phyloP scores from a whole-genome alignment of 2,888 invertebrate species.

The Tholera decimalis region DNA sequence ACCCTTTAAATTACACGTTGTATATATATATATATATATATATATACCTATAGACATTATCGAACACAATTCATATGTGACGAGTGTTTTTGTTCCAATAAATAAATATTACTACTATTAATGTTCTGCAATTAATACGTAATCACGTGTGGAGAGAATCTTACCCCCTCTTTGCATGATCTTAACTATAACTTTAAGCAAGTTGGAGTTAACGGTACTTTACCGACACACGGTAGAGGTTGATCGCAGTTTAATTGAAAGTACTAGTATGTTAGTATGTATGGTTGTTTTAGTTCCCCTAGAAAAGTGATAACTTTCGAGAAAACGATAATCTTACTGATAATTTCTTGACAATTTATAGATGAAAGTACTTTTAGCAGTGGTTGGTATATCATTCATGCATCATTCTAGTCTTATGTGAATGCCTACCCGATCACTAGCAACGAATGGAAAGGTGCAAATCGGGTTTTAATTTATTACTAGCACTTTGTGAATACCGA shows the following conservation, averaged over 20 bases:
- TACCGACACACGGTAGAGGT: conserved; percentile 12
- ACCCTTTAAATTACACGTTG: too few species aligned
- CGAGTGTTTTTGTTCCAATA: too few species aligned
- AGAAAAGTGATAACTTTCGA: neutral
- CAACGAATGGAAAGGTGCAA: conserved; percentile 20
- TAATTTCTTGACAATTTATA: neutral
- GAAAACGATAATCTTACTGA: neutral
- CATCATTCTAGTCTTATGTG: conserved; percentile 22
- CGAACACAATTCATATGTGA: too few species aligned
- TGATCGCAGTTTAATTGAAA: too few species aligned
- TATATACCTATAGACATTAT: too few species aligned
- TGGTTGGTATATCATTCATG: too few species aligned
- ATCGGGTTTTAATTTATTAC: conserved; percentile 46
- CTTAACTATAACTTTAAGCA: conserved; percentile 14
- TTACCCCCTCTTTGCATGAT: neutral
- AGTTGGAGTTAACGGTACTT: conserved; percentile 11
- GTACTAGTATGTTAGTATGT: too few species aligned
- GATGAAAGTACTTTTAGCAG: neutral
- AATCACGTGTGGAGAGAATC: neutral
- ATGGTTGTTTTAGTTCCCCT: neutral
- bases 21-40: too few species aligned
- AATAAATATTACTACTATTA: too few species aligned
- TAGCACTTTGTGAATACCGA: conserved; percentile 11
- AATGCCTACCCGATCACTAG: conserved; percentile 3
- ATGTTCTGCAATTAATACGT: neutral